Percentiles rank a stretch among this genome's conserved stretches.
phyloP scores from a whole-genome alignment of 2,113 vertebrate genomes.

The Saguinus imperator region DNA sequence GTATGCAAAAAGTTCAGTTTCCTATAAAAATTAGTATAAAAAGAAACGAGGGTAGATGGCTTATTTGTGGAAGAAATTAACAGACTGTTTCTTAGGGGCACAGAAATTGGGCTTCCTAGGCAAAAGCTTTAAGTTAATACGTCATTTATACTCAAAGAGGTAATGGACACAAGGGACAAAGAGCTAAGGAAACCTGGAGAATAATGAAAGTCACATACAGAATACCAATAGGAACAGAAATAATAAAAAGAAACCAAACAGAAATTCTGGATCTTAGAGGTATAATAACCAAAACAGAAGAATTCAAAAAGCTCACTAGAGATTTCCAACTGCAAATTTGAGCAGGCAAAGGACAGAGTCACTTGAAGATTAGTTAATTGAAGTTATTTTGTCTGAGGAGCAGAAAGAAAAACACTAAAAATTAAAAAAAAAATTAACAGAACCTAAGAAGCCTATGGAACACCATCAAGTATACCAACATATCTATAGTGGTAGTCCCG shows the following conservation, averaged over 20 bases:
- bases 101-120: background rate
- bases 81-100: background rate
- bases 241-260: background rate
- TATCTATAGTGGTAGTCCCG: background rate
- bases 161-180: background rate
- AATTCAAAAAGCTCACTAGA: no score
- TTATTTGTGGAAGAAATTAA: background rate
- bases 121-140: background rate
- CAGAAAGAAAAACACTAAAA: background rate
- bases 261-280: background rate
- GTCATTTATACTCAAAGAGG: background rate
- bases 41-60: background rate
- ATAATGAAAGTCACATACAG: background rate
- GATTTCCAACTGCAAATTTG: background rate
- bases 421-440: background rate
- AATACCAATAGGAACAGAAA: background rate
- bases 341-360: background rate
- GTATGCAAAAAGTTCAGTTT: background rate
- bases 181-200: background rate
- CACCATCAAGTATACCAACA: accelerated
- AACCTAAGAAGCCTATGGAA: background rate
- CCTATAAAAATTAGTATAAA: background rate
- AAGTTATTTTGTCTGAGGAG: background rate
- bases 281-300: background rate
- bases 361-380: background rate